Percentiles rank a stretch among this genome's conserved stretches.
phyloP scores from a whole-genome alignment of 1,140 invertebrate species.

The Tigriopus japonicus region DNA sequence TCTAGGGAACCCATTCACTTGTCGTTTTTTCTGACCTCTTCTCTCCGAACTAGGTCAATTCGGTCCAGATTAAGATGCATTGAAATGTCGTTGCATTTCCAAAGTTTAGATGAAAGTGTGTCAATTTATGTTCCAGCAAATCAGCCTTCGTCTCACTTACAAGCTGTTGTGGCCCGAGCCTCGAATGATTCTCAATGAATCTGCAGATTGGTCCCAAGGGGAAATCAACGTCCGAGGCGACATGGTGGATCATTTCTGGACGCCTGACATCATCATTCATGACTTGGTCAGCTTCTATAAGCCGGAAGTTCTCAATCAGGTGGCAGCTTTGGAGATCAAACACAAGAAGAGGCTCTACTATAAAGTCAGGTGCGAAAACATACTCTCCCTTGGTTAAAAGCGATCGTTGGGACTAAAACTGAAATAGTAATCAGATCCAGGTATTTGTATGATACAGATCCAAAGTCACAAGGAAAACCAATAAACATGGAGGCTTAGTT shows the following conservation, averaged over 20 bases:
- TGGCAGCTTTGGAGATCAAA: conserved; percentile 11
- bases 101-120: too few species aligned
- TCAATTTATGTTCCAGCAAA: not conserved
- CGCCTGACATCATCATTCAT: conserved; percentile 14
- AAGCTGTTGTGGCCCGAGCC: conserved; percentile 11
- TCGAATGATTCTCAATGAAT: conserved; percentile 13
- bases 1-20: too few species aligned
- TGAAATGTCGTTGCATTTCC: too few species aligned
- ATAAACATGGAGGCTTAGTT: too few species aligned
- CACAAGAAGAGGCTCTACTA: conserved; percentile 11
- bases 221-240: conserved; percentile 11
- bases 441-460: too few species aligned
- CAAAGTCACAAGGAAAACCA: too few species aligned
- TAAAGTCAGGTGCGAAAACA: conserved; percentile 13
- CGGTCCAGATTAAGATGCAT: too few species aligned
- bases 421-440: too few species aligned
- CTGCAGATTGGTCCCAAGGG: conserved; percentile 12
- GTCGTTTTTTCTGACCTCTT: too few species aligned
- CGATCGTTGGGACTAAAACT: too few species aligned
- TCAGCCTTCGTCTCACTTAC: conserved; percentile 5
- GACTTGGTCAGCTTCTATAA: conserved; percentile 12
- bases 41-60: too few species aligned
- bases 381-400: too few species aligned
- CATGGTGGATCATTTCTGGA: conserved; percentile 15
- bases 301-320: conserved; percentile 13